These are phyloP conservation scores for Pteropus alecto DNA, from an alignment of 2,113 vertebrate species.

Conservation along the genomic window DNA sequence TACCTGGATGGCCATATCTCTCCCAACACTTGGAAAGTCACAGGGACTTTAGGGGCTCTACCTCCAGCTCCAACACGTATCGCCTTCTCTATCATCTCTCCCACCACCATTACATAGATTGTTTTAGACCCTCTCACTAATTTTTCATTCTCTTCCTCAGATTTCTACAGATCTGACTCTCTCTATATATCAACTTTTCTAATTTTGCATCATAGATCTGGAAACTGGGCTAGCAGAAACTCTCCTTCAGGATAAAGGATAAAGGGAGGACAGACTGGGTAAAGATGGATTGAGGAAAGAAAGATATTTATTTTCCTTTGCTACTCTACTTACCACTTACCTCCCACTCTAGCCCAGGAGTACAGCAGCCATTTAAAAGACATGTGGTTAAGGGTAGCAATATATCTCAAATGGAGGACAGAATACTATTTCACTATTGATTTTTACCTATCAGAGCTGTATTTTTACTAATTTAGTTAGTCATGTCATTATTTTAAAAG, in stretches of 20 bases:
- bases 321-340: not conserved
- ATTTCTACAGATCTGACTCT: not conserved
- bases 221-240: not conserved
- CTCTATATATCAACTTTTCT: not conserved
- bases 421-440: not conserved
- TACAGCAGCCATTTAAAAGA: not conserved
- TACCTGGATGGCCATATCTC: not conserved
- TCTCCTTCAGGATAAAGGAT: not conserved
- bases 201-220: not conserved
- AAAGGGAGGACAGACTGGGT: not conserved
- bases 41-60: not conserved
- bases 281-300: not conserved
- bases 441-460: slow-evolving; percentile 11
- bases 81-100: not conserved
- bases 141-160: not conserved
- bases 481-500: slow-evolving; percentile 30
- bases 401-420: not conserved
- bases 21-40: not conserved
- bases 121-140: not conserved
- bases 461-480: slow-evolving; percentile 36
- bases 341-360: not conserved
- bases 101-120: not conserved
- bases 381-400: not conserved
- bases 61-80: not conserved
- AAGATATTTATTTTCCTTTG: not conserved